A percentile compares a stretch with the other conserved stretches of the same genome.
Evolutionary conservation across 2,113 vertebrate genomes (phyloP).

Genomic region (Tiliqua scincoides): DNA sequence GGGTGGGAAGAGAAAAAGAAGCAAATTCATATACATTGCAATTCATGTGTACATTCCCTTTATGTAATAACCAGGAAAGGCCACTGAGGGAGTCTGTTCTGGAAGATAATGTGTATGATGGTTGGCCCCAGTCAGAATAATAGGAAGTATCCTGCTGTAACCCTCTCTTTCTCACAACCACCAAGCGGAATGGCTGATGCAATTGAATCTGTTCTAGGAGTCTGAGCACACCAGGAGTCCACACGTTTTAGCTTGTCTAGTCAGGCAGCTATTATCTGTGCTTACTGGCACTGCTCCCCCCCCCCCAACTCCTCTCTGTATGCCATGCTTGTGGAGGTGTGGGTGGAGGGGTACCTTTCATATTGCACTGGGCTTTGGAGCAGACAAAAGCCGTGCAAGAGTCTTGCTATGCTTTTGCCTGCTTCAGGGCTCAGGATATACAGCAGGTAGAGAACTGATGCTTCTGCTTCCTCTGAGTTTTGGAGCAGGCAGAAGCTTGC

Average conservation of each 20-base stretch:
- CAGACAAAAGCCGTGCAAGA: not conserved
- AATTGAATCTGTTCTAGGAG: not conserved
- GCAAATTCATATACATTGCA: not conserved
- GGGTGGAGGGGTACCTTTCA: not conserved
- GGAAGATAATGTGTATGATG: too few species aligned
- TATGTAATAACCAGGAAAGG: not conserved
- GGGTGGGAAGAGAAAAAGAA: not conserved
- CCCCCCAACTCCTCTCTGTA: not conserved
- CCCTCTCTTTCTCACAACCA: not conserved
- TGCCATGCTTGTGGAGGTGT: not conserved
- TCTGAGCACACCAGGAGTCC: not conserved
- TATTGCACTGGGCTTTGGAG: too few species aligned
- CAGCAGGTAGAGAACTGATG: too few species aligned
- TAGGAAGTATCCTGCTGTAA: not conserved
- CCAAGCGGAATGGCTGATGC: not conserved
- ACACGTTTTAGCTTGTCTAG: not conserved
- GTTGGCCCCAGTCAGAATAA: not conserved
- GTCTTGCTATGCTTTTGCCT: too few species aligned
- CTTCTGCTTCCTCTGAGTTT: too few species aligned
- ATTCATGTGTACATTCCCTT: not conserved
- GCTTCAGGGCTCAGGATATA: too few species aligned
- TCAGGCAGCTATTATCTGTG: not conserved
- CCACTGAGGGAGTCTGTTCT: not conserved
- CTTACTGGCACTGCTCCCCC: not conserved
- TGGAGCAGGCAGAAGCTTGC: too few species aligned